Evolutionary conservation across 2,888 invertebrate genomes (phyloP).

Genomic region (Cabera pusaria): DNA sequence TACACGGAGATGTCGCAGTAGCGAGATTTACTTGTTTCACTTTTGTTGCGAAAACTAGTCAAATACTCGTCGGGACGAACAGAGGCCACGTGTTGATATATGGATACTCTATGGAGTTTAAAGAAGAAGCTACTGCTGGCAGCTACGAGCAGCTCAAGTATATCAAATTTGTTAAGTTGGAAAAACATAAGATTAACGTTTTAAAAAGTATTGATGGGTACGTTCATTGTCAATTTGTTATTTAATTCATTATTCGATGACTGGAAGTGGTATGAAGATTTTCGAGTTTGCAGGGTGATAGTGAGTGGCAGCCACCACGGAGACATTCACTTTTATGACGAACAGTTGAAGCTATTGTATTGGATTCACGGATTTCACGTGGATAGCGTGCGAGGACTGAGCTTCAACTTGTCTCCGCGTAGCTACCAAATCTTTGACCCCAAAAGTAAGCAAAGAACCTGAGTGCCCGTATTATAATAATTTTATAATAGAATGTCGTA

Average conservation of each 20-base stretch:
- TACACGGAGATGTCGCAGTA: constrained; percentile 55
- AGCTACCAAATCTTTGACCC: constrained; percentile 61
- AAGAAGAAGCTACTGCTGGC: constrained; percentile 41
- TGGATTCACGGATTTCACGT: constrained; percentile 78
- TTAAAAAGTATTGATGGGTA: constrained; percentile 80
- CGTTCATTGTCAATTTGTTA: constrained; percentile 28
- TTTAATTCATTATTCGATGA: background rate
- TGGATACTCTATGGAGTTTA: constrained; percentile 71
- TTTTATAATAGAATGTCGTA: too few relatives aligned
- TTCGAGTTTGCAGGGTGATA: constrained; percentile 74
- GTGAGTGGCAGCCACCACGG: constrained; percentile 81
- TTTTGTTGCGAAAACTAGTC: constrained; percentile 72
- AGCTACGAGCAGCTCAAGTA: constrained; percentile 64
- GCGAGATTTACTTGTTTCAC: constrained; percentile 70
- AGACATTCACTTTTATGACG: constrained; percentile 84
- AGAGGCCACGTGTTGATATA: constrained; percentile 78
- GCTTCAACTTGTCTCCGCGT: constrained; percentile 73
- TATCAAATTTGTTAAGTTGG: constrained; percentile 75
- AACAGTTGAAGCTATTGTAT: constrained; percentile 80
- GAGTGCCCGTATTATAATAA: too few relatives aligned
- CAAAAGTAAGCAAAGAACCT: constrained; percentile 58
- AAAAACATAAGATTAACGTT: constrained; percentile 65
- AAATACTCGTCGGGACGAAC: constrained; percentile 74
- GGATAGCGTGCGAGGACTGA: constrained; percentile 72
- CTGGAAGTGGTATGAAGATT: too few relatives aligned